Evolutionary conservation across 2,797 vertebrate species (phyloP), one percentile per base, ranked within the genome.

Genomic region (Aratinga solstitialis): DNA sequence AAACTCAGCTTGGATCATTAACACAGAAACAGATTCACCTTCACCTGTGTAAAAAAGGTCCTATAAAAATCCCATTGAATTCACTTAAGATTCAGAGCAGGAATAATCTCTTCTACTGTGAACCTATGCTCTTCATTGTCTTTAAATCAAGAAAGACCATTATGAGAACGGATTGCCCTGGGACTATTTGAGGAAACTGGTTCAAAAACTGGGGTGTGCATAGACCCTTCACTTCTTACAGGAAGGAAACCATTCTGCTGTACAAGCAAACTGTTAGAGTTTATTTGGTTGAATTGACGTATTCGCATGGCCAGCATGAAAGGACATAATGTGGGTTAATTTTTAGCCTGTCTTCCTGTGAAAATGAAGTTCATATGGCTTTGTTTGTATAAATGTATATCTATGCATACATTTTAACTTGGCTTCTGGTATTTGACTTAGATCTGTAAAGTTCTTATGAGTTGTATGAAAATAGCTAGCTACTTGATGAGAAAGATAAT

Each of bases 1-100:
- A 94, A 93, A 92, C 77, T 87, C 84, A 88, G 72, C 38, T 90
- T 94, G 92, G 51, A 66, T 93, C 85, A 94, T 94, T 94, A 96
- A 87, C 58, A 83, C 67, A 72, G 89, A 61, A 95, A 92, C 56
- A 80, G 56, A 36, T 71, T 96, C 89, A 94, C 82, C 76, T 95
- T 94, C 86, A 90, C 62, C 79, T 63, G 13, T 47, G 62, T 84
- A 62, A 95, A 88, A 93, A 62, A 20, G 0, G 11, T 76, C 43
- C 80, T 92, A 32, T 75, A 95, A 92, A 94, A 95, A 94, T 90
- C 23, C 7, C 42, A 67, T n/a, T 59, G 87, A 95, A 82, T 96
- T 81, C 45, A 93, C 71, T 93, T 77, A 84, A 91, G 88, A 85
- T 90, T 91, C 62, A 81, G 58, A 83, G 66, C 50, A 48, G 74